These are phyloP conservation scores for Corythornis cristatus DNA, from an alignment of 2,113 vertebrate genomes.

Conservation along the genomic window DNA sequence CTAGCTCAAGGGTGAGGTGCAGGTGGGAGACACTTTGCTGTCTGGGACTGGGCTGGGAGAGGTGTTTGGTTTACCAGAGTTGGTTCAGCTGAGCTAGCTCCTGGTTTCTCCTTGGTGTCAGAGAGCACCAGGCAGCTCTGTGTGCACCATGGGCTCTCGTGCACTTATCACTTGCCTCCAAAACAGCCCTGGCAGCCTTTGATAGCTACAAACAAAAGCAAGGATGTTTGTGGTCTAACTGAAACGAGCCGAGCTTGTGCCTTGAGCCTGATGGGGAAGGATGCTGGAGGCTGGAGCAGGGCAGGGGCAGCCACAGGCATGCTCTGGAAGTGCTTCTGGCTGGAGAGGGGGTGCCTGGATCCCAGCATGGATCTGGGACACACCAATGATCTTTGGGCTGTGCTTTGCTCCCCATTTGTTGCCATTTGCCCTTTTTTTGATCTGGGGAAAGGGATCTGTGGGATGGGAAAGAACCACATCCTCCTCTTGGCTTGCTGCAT, in stretches of 20 bases:
- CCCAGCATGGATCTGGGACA: background rate
- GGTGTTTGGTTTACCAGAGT: background rate
- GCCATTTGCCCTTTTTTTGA: background rate
- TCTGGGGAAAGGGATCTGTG: background rate
- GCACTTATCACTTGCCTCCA: background rate
- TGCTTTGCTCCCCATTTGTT: background rate
- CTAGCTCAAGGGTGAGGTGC: background rate
- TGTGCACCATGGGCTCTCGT: rapidly evolving
- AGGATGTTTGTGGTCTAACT: constrained; percentile 50
- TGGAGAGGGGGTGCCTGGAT: rapidly evolving
- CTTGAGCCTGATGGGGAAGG: background rate
- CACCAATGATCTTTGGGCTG: rapidly evolving
- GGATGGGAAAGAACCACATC: background rate
- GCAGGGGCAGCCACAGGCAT: rapidly evolving
- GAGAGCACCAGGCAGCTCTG: background rate
- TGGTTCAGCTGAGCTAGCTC: background rate
- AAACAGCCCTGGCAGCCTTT: background rate
- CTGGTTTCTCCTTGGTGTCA: background rate
- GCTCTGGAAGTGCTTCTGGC: background rate
- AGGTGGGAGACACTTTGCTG: background rate
- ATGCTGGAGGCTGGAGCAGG: background rate
- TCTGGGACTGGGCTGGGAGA: constrained; percentile 15
- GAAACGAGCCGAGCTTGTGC: background rate
- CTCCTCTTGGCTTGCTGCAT: rapidly evolving
- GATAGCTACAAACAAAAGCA: background rate